Conservation (phyloP, 2,888 invertebrate genomes). For the Acanthosoma haemorrhoidale region DNA sequence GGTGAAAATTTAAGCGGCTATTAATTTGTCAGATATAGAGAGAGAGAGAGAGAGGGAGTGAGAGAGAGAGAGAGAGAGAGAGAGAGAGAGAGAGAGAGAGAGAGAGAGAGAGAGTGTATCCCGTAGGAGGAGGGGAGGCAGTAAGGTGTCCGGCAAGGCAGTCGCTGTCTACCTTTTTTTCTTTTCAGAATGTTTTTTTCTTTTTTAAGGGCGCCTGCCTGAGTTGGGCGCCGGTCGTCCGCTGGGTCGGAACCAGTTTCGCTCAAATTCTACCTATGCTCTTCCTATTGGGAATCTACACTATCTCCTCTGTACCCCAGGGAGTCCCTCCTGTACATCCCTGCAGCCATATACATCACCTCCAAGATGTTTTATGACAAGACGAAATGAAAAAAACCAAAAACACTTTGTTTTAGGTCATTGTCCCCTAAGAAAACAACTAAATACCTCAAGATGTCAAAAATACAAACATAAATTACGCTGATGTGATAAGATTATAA, state of each 20-base stretch:
- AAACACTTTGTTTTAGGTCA: too few relatives aligned
- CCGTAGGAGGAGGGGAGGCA: background rate
- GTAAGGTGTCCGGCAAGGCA: background rate
- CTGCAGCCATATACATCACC: too few relatives aligned
- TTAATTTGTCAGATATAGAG: background rate
- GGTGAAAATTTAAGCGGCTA: conserved; percentile 10
- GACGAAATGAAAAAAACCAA: too few relatives aligned
- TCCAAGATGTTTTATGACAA: too few relatives aligned
- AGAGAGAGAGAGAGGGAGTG: background rate
- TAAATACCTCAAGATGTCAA: too few relatives aligned
- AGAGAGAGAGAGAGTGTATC: background rate
- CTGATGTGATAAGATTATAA: too few relatives aligned
- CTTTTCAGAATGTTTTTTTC: too few relatives aligned
- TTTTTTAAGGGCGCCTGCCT: conserved; percentile 12
- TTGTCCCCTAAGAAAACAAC: too few relatives aligned
- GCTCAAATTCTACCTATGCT: background rate
- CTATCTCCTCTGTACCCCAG: background rate
- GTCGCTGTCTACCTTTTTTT: background rate
- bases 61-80: background rate
- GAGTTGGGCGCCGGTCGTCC: background rate
- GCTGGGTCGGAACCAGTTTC: background rate
- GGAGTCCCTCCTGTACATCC: too few relatives aligned
- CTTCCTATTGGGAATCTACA: background rate
- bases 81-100: background rate
- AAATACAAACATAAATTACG: too few relatives aligned